These are phyloP conservation scores for Rhopalosiphum maidis DNA, from an alignment of 1,140 invertebrate genomes.

Conservation along the genomic window DNA sequence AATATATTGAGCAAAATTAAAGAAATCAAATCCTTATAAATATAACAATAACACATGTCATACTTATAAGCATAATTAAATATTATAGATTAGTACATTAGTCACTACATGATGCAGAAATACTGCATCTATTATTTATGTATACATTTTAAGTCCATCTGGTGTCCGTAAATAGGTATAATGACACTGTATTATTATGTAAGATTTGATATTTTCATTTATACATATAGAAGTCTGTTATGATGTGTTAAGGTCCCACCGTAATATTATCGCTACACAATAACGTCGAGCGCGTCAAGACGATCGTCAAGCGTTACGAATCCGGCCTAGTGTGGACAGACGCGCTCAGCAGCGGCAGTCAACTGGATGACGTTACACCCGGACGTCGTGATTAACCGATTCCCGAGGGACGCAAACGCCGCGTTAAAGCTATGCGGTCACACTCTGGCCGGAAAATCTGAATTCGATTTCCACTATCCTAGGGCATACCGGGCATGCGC, in stretches of 20 bases:
- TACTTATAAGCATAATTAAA: too few species aligned
- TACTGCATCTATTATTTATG: too few species aligned
- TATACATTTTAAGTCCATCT: background rate
- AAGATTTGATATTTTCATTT: background rate
- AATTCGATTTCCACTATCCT: background rate
- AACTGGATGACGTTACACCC: background rate
- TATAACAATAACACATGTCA: too few species aligned
- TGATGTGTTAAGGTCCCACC: background rate
- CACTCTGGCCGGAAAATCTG: background rate
- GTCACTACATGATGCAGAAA: too few species aligned
- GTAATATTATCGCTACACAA: background rate
- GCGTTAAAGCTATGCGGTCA: background rate
- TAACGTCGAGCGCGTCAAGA: background rate
- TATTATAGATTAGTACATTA: too few species aligned
- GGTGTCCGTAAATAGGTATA: background rate
- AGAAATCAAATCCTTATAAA: too few species aligned
- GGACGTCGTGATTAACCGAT: background rate
- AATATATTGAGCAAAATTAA: too few species aligned
- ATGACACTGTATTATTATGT: background rate
- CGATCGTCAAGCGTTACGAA: background rate
- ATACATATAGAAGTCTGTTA: background rate
- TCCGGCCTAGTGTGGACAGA: conserved; percentile 2
- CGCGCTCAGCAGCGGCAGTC: background rate
- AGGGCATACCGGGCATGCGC: background rate
- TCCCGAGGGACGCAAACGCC: background rate